A percentile compares a stretch with the other conserved stretches of the same genome.
phyloP scores from a whole-genome alignment of 2,113 vertebrate genomes.

The Ahaetulla prasina region DNA sequence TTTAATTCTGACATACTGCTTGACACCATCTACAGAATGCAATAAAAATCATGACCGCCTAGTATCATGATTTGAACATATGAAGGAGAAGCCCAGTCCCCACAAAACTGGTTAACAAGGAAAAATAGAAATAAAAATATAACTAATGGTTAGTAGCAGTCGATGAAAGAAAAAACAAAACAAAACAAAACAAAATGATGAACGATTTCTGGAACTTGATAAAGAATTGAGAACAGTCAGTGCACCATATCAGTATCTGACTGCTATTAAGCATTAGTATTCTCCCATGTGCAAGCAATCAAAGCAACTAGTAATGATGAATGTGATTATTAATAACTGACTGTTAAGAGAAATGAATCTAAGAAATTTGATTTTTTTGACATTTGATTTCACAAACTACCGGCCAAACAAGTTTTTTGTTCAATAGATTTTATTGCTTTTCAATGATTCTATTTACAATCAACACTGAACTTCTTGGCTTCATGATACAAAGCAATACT shows the following conservation, averaged over 20 bases:
- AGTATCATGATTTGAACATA: conserved; percentile 85
- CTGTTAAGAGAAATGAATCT: conserved; percentile 90
- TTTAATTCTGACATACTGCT: conserved; percentile 82
- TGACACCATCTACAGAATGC: conserved; percentile 84
- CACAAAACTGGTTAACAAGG: conserved; percentile 79
- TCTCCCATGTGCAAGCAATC: conserved; percentile 83
- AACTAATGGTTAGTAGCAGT: conserved; percentile 91
- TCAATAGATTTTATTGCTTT: conserved; percentile 93
- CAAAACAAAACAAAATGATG: conserved; percentile 45
- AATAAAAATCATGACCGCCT: conserved; percentile 84
- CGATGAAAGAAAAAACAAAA: conserved; percentile 74
- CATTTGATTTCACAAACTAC: conserved; percentile 85
- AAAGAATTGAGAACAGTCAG: conserved; percentile 73
- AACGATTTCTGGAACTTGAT: conserved; percentile 67
- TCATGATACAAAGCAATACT: conserved; percentile 87
- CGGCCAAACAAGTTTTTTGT: conserved; percentile 86
- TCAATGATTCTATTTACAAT: conserved; percentile 91
- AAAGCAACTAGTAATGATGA: conserved; percentile 87
- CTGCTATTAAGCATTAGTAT: conserved; percentile 94
- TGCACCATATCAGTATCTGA: conserved; percentile 73
- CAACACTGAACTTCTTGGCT: conserved; percentile 85
- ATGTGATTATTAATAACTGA: conserved; percentile 91
- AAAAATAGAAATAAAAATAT: conserved; percentile 79
- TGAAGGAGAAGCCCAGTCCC: conserved; percentile 79
- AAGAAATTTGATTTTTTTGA: conserved; percentile 75